A percentile compares a stretch with the other conserved stretches of the same genome.
These are phyloP conservation scores for Hippasteria phrygiana DNA, from an alignment of 53 echinoderm and acorn worm genomes.

Conservation along the genomic window DNA sequence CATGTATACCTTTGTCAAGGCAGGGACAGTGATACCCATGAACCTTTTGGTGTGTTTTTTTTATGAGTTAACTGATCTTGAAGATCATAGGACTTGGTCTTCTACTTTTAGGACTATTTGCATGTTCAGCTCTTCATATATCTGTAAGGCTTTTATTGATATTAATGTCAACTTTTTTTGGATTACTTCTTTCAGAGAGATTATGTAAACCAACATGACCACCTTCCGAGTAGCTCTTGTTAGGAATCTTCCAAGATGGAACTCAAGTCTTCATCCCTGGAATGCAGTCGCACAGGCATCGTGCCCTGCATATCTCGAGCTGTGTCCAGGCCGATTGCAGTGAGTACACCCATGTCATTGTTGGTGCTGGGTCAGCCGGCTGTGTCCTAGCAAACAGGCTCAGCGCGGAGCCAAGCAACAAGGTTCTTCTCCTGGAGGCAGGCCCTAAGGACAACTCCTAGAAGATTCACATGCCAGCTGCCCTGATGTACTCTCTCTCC, in stretches of 20 bases:
- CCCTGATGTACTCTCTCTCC: constrained; percentile 85
- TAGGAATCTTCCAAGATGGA: constrained; percentile 27
- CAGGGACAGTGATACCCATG: too few relatives aligned
- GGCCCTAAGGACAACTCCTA: constrained; percentile 89
- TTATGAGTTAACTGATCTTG: too few relatives aligned
- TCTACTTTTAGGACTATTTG: too few relatives aligned
- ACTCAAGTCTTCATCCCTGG: background rate
- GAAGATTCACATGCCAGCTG: constrained; percentile 98
- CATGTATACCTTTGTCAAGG: too few relatives aligned
- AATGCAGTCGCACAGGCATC: background rate
- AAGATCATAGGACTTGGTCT: too few relatives aligned
- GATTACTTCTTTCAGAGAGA: background rate
- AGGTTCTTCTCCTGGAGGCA: constrained; percentile 87
- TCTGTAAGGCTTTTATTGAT: background rate
- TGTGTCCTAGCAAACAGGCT: constrained; percentile 94
- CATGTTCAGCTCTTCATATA: background rate
- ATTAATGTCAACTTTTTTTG: background rate
- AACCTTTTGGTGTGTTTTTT: too few relatives aligned
- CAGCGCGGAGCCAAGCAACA: constrained; percentile 76
- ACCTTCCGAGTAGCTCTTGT: background rate
- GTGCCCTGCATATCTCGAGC: constrained; percentile 18
- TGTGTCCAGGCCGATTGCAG: background rate
- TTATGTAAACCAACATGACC: background rate
- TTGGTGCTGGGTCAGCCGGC: constrained; percentile 98
- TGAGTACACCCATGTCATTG: constrained; percentile 91